These are phyloP conservation scores for Dryomyza anilis DNA, from an alignment of 2,888 invertebrate genomes.

Conservation along the genomic window DNA sequence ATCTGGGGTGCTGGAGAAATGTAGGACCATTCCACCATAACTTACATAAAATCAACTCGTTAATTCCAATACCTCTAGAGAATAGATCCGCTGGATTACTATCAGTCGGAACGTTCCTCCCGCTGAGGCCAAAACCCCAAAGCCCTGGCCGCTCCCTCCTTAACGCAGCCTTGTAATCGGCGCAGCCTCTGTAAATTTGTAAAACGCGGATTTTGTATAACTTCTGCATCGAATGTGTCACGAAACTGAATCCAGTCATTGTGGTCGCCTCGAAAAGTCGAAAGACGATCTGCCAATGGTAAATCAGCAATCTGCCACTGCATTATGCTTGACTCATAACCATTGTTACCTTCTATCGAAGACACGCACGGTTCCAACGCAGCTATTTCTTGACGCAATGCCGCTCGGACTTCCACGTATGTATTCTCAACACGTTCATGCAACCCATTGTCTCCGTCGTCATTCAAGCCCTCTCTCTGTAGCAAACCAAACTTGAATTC, in stretches of 20 bases:
- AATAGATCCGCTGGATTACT: slow-evolving; percentile 1
- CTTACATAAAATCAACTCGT: not conserved
- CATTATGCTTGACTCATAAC: not conserved
- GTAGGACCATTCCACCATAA: slow-evolving; percentile 10
- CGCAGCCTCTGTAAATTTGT: not conserved
- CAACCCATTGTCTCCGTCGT: not conserved
- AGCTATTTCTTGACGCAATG: slow-evolving; percentile 9
- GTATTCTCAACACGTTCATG: slow-evolving; percentile 3
- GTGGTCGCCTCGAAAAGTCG: slow-evolving; percentile 19
- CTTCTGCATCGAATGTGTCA: slow-evolving; percentile 12
- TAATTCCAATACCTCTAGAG: not conserved
- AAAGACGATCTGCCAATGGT: slow-evolving; percentile 19
- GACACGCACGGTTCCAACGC: not conserved
- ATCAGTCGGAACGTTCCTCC: not conserved
- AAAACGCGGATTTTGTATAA: slow-evolving; percentile 12
- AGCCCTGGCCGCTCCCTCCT: not conserved
- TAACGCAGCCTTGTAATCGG: not conserved
- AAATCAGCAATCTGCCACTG: slow-evolving; percentile 12
- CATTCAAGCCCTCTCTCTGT: not conserved
- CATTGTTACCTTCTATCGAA: not conserved
- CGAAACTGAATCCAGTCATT: slow-evolving; percentile 21
- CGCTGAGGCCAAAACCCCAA: too few relatives aligned
- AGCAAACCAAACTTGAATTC: not conserved
- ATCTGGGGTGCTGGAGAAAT: not conserved
- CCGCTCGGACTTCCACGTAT: slow-evolving; percentile 7